phyloP scores from a whole-genome alignment of 1,140 invertebrate species.

The Hyles euphorbiae region DNA sequence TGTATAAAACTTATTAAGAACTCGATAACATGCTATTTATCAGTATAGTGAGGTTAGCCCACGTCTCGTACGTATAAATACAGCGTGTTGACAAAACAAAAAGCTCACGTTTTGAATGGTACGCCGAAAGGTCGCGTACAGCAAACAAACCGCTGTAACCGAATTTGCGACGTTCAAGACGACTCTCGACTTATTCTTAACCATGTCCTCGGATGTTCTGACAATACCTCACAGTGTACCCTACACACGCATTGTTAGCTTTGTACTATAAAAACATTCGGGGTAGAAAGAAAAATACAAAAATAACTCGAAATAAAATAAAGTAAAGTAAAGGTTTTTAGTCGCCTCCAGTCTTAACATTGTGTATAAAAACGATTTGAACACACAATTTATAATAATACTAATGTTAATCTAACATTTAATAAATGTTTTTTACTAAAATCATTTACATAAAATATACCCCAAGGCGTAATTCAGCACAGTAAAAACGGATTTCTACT shows the following conservation, averaged over 20 bases:
- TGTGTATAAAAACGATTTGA: too few relatives aligned
- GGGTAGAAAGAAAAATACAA: background rate
- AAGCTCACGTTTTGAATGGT: slow-evolving; percentile 24
- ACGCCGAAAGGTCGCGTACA: slow-evolving; percentile 25
- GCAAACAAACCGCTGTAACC: slow-evolving; percentile 23
- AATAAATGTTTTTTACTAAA: too few relatives aligned
- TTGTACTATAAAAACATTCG: background rate
- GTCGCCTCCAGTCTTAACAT: too few relatives aligned
- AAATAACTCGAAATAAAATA: too few relatives aligned
- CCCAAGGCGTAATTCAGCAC: too few relatives aligned
- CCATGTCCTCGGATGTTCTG: slow-evolving; percentile 13
- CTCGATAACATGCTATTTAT: too few relatives aligned
- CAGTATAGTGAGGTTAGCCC: background rate
- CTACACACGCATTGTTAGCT: background rate
- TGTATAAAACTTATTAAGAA: too few relatives aligned
- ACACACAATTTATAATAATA: too few relatives aligned
- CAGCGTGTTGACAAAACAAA: background rate
- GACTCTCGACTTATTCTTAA: slow-evolving; percentile 14
- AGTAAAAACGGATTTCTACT: too few relatives aligned
- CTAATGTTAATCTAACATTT: too few relatives aligned
- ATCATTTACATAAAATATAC: too few relatives aligned
- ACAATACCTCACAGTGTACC: slow-evolving; percentile 11
- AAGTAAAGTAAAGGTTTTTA: too few relatives aligned
- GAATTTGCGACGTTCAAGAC: slow-evolving; percentile 20
- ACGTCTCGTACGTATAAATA: background rate